These are phyloP conservation scores for Orthonevra nobilis DNA, from an alignment of 2,888 invertebrate species.

Conservation along the genomic window DNA sequence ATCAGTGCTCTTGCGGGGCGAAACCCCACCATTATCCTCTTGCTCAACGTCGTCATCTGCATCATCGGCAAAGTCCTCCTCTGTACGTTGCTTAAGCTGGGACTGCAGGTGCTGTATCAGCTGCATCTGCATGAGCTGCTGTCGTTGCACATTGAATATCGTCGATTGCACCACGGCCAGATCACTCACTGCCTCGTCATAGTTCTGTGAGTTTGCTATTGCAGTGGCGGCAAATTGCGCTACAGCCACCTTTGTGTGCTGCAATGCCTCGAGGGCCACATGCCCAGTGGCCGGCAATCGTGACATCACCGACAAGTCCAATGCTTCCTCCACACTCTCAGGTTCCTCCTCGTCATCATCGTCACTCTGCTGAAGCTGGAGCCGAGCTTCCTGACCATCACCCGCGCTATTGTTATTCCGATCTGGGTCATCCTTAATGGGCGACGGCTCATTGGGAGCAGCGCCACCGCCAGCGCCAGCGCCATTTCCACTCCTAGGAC, in stretches of 20 bases:
- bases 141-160: slow-evolving; percentile 95
- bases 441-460: slow-evolving; percentile 67
- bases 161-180: slow-evolving; percentile 93
- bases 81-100: slow-evolving; percentile 83
- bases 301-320: slow-evolving; percentile 77
- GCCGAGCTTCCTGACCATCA: slow-evolving; percentile 36
- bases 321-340: slow-evolving; percentile 76
- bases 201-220: slow-evolving; percentile 88
- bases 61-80: slow-evolving; percentile 29
- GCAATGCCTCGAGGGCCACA: slow-evolving; percentile 94
- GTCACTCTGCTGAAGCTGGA: slow-evolving; percentile 41
- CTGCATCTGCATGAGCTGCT: slow-evolving; percentile 96
- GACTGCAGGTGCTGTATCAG: slow-evolving; percentile 96
- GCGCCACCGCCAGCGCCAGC: slow-evolving; percentile 38
- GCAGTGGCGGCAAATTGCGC: slow-evolving; percentile 96
- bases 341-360: slow-evolving; percentile 51
- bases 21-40: slow-evolving; percentile 42
- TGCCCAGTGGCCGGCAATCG: slow-evolving; percentile 82
- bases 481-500: slow-evolving; percentile 73
- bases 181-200: slow-evolving; percentile 90
- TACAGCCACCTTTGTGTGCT: slow-evolving; percentile 89
- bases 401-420: slow-evolving; percentile 76
- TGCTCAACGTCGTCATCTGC: slow-evolving; percentile 49
- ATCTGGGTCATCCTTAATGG: slow-evolving; percentile 78
- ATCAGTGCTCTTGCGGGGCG: slow-evolving; percentile 42